Base-by-base conservation (phyloP, 2,888 invertebrate species). In the Ochropleura plecta region DNA sequence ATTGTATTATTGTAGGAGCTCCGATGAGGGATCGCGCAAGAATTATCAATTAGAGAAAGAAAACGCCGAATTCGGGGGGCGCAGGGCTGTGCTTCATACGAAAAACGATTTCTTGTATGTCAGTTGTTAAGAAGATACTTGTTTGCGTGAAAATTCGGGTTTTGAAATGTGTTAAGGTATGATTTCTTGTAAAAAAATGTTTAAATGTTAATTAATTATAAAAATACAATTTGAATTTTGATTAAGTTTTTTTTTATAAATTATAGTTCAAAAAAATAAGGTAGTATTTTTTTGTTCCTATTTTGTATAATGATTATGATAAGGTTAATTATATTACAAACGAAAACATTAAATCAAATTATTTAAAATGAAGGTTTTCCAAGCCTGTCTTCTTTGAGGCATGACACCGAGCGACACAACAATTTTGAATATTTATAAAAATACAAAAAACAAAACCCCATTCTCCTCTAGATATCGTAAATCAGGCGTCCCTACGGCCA, bases 41-140 rank as follows among this genome's bases (percentile, higher is more conserved):
- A 96, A 96, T 96, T 95, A 95, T 95, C 96, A 96, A 96, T 96
- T 96, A 95, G 95, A 94, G 93, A 94, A 95, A 95, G 94, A 94
- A 92, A 93, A 92, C 83, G 91, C 89, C 89, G 86, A 88, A 87
- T 80, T 76, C 74, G 69, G 76, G 79, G 84, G 82, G 73, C 67
- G 79, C 79, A 88, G 90, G 88, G 89, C 46, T 88, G 89, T 73
- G 73, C 60, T 59, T n/a, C 14, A 12, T 48, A 5, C 44, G 40
- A 55, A 66, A 70, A 60, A 16, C 59, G 55, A 46, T 76, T 66
- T 51, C 10, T 20, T 59, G 6, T 57, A n/a, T 60, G 55, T 70
- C 20, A 40, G 12, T 62, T 65, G 55, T 40, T 55, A 67, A 30
- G 8, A 59, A 8, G n/a, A 60, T 53, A 76, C 49, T 40, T n/a